phyloP scores from a whole-genome alignment of 2,888 invertebrate genomes.

The Lasioglossum morio region DNA sequence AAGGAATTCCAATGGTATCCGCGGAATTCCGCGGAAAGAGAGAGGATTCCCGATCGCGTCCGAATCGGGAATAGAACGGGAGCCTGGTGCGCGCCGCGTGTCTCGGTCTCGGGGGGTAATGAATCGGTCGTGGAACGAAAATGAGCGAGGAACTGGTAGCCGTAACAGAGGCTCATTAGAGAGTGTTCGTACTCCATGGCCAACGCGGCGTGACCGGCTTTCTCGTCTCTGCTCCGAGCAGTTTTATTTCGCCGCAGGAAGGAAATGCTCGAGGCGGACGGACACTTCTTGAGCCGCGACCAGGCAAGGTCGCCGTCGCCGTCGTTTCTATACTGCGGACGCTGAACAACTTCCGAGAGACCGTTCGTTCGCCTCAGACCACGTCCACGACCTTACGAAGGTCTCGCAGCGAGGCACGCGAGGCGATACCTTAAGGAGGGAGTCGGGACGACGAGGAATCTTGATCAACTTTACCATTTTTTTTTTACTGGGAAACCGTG shows the following conservation, averaged over 20 bases:
- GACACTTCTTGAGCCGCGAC: conserved; percentile 73
- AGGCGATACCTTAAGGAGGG: not conserved
- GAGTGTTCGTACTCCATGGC: conserved; percentile 84
- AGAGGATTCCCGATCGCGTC: conserved; percentile 35
- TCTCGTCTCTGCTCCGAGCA: conserved; percentile 81
- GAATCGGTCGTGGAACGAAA: conserved; percentile 76
- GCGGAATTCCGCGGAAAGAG: conserved; percentile 25
- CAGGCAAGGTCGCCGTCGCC: conserved; percentile 82
- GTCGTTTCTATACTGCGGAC: conserved; percentile 40
- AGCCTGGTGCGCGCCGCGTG: not conserved
- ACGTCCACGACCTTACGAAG: conserved; percentile 4
- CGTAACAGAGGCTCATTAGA: conserved; percentile 83
- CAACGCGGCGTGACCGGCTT: conserved; percentile 84
- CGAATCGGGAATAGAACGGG: conserved; percentile 34
- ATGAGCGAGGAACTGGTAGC: conserved; percentile 69
- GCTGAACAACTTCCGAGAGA: not conserved
- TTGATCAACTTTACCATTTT: not conserved
- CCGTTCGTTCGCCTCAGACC: conserved; percentile 7
- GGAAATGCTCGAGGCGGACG: conserved; percentile 75
- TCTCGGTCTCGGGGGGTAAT: conserved; percentile 62
- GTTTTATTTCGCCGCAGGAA: conserved; percentile 77
- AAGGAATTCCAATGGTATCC: not conserved
- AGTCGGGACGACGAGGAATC: not conserved
- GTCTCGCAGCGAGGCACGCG: not conserved
- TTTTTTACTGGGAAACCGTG: not conserved